Evolutionary conservation across 2,113 vertebrate species (phyloP), one percentile per base, ranked within the genome.

Genomic region (Thunnus thynnus): DNA sequence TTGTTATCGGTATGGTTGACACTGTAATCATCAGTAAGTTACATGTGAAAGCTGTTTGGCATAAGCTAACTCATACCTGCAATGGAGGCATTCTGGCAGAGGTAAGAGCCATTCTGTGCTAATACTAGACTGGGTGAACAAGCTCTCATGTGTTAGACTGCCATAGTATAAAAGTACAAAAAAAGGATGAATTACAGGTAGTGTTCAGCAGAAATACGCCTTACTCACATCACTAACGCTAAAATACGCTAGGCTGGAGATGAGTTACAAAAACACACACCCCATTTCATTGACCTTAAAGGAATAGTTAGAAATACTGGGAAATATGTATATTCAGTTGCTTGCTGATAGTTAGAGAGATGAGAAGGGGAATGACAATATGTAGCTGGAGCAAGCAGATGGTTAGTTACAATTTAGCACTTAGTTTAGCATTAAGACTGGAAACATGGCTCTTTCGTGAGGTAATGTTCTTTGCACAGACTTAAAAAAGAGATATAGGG

Each of bases 1-100:
- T 83, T 89, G 88, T 89, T 41, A 52, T 18, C 12, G 11, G 13
- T 25, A 20, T 16, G 62, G 20, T 5, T 62, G 52, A 78, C 55
- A 48, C 5, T 36, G 17, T 30, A 25, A 36, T 56, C 12, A 47
- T 32, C 4, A 22, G 22, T 14, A 36, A 36, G 11, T 18, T 36
- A 20, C 13, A 41, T 27, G 22, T 30, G 1, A 78, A 72, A 58
- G 41, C 14, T 69, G 44, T 67, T 46, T 50, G 13, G 30, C 56
- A 22, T 63, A 72, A 18, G 46, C 7, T 13, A 56, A 30, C 16
- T 68, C 13, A 16, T 22, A 77, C 66, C 52, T 70, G 22, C 51
- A 65, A 48, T 4, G 22, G 61, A 30, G 27, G 27, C 27, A 30
- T 30, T 30, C 27, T 30, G 27, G 27, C 27, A 30, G 27, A 30